Conservation (phyloP, 2,888 invertebrate genomes). For the Cartodere bifasciata region DNA sequence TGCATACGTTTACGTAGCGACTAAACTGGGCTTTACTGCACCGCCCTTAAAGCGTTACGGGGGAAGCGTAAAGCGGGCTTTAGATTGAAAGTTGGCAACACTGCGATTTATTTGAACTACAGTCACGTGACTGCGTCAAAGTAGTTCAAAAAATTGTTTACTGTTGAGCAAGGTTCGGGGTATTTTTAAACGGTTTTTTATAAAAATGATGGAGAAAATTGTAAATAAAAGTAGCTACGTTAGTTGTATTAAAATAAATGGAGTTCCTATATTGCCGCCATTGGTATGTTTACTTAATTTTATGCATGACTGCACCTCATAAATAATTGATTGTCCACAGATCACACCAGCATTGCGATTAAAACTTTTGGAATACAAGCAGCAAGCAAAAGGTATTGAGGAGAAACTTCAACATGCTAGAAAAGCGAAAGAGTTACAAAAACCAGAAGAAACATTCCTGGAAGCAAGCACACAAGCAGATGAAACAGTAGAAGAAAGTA, state of each 20-base stretch:
- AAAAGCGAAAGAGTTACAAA: not conserved
- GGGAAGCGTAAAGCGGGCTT: too few relatives aligned
- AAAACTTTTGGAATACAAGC: conserved; percentile 55
- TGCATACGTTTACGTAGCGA: too few relatives aligned
- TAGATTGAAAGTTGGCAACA: too few relatives aligned
- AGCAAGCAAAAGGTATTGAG: conserved; percentile 53
- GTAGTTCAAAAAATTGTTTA: too few relatives aligned
- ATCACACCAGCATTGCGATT: conserved; percentile 48
- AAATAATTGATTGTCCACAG: conserved; percentile 30
- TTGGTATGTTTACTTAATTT: conserved; percentile 42
- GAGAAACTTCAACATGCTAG: conserved; percentile 36
- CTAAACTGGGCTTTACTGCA: too few relatives aligned
- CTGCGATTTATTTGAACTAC: too few relatives aligned
- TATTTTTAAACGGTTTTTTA: too few relatives aligned
- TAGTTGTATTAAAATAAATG: conserved; percentile 62
- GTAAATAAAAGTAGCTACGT: conserved; percentile 33
- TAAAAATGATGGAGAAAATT: too few relatives aligned
- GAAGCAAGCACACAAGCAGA: conserved; percentile 13
- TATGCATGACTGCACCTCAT: conserved; percentile 3
- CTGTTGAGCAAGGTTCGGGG: too few relatives aligned
- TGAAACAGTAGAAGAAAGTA: too few relatives aligned
- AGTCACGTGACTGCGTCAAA: too few relatives aligned
- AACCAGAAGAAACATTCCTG: conserved; percentile 10
- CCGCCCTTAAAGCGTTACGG: too few relatives aligned
- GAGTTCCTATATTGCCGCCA: conserved; percentile 61